These are phyloP conservation scores for Centrocercus urophasianus DNA, from an alignment of 2,113 vertebrate genomes.

Conservation along the genomic window DNA sequence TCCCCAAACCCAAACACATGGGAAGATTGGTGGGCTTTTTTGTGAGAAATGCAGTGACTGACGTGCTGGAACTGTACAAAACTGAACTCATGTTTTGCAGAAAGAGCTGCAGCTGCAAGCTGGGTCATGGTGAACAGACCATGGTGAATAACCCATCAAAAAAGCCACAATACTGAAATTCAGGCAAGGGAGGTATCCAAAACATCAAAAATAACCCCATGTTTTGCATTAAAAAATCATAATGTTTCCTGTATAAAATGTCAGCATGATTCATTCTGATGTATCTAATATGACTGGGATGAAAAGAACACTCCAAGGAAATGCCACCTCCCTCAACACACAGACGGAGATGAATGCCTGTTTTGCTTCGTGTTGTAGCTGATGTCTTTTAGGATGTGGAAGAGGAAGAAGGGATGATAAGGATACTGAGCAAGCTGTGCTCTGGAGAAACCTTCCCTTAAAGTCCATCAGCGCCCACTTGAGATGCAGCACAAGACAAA, in stretches of 20 bases:
- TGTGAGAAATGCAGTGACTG: not conserved
- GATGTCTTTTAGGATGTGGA: not conserved
- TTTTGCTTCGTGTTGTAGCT: not conserved
- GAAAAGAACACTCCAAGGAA: not conserved
- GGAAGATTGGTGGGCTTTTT: not conserved
- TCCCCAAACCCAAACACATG: fast-evolving
- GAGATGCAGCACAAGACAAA: not conserved
- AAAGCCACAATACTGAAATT: not conserved
- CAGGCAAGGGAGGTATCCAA: not conserved
- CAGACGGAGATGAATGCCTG: fast-evolving
- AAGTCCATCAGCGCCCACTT: not conserved
- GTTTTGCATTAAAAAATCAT: not conserved
- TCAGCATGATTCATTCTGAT: not conserved
- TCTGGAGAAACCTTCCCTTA: not conserved
- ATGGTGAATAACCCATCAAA: not conserved
- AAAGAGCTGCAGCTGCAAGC: not conserved
- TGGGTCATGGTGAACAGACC: not conserved
- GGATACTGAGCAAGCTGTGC: not conserved
- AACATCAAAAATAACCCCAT: not conserved
- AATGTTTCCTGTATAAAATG: not conserved
- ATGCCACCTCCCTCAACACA: not conserved
- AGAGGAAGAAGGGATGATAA: not conserved
- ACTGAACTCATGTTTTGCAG: not conserved
- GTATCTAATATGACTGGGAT: not conserved
- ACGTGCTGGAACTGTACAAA: not conserved